Conservation (phyloP, 2,888 invertebrate genomes). For the Caenorhabditis auriculariae region DNA sequence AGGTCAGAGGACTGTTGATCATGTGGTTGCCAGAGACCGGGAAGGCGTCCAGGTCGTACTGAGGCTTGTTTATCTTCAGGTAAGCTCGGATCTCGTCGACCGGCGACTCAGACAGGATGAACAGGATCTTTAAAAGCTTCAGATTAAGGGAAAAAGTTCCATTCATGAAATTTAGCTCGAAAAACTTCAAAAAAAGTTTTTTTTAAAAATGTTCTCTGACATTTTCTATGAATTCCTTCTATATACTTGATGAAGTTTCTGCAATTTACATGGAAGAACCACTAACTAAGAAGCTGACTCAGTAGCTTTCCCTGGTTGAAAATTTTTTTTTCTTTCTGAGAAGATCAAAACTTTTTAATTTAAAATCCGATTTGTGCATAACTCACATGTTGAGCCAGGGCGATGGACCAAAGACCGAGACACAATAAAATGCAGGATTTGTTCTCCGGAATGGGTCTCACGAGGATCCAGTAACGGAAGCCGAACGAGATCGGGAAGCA, state of each 20-base stretch:
- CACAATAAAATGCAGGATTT: slow-evolving; percentile 23
- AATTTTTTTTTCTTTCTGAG: no score
- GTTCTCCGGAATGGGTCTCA: slow-evolving; percentile 35
- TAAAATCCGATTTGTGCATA: no score
- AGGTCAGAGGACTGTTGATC: slow-evolving; percentile 39
- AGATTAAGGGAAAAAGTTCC: neutral
- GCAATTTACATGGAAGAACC: no score
- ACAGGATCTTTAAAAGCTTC: slow-evolving; percentile 33
- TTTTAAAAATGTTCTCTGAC: no score
- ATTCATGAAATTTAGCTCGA: neutral
- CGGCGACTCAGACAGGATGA: slow-evolving; percentile 46
- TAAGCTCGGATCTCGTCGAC: slow-evolving; percentile 28
- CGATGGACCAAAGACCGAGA: slow-evolving; percentile 33
- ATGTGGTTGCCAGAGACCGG: slow-evolving; percentile 44
- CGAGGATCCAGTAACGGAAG: slow-evolving; percentile 46
- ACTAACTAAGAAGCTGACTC: no score
- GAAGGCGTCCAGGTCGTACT: slow-evolving; percentile 19
- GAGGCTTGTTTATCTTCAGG: slow-evolving; percentile 21
- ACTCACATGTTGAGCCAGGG: slow-evolving; percentile 40
- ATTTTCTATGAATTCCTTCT: no score
- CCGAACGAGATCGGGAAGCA: slow-evolving; percentile 50
- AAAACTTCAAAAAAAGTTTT: neutral
- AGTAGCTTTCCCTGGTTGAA: no score
- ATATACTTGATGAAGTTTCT: no score
- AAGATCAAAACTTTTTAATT: neutral